Evolutionary conservation across 2,797 vertebrate species (phyloP), one percentile per base, ranked within the genome.

Genomic region (Semotilus atromaculatus): DNA sequence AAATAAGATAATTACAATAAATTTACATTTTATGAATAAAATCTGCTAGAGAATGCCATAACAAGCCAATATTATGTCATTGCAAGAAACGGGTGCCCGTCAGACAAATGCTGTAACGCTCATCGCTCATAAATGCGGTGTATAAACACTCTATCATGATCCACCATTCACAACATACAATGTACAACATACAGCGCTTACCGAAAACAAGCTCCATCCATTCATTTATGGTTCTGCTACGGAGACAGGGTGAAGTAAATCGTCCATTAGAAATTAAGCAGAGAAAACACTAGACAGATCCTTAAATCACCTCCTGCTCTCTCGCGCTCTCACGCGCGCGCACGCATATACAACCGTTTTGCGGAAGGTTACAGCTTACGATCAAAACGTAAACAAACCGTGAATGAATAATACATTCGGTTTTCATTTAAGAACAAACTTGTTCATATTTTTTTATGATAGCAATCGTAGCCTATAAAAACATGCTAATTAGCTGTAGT

Each of bases 191-290:
- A 26, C 70, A 66, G 48, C 9, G 45, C 83, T 88, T 81, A 89
- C 88, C 88, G 76, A 79, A 66, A 86, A 71, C 85, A 76, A 79
- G 81, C 87, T 88, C 89, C 86, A 86, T 89, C 81, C 86, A 87
- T 29, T 83, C 82, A 73, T 60, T 13, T 72, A 60, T 14, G 38
- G 36, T 29, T 71, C 53, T 26, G 48, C 64, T 11, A 19, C 40
- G 53, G 26, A 79, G 64, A 38, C 51, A n/a, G 51, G 38, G 66
- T 26, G 62, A 11, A 84, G 62, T 23, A 31, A 60, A n/a, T 34
- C 29, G 29, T 51, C 73, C 26, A 21, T 58, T 23, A 29, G 60
- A 68, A 38, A 68, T 55, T 43, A 18, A 38, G 23, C 14, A 21
- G 31, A 34, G 18, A 74, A 31, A 67, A 7, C 43, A 26, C 72